phyloP scores from a whole-genome alignment of 2,797 vertebrate genomes.

The Thunnus albacares region DNA sequence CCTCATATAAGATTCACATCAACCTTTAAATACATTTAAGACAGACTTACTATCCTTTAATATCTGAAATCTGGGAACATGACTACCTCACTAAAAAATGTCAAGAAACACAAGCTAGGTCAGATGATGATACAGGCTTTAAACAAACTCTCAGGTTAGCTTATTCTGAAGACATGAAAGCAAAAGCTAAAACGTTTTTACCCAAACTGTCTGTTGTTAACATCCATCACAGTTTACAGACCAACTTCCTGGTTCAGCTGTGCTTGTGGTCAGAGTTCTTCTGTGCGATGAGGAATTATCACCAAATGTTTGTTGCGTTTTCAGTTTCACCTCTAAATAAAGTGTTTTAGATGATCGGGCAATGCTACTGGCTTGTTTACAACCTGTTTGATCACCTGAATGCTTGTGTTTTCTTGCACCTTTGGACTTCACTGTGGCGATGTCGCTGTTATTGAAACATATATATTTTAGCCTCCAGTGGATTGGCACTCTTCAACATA shows the following conservation, averaged over 20 bases:
- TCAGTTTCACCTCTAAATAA: neutral
- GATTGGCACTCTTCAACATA: too few relatives aligned
- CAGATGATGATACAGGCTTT: neutral
- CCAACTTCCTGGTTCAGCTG: neutral
- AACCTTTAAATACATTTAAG: too few relatives aligned
- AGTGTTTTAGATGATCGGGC: neutral
- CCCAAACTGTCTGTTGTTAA: neutral
- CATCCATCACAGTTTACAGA: neutral
- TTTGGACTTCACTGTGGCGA: neutral
- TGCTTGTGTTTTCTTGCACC: conserved; percentile 11
- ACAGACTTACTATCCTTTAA: too few relatives aligned
- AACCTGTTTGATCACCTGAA: neutral
- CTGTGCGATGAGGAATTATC: neutral
- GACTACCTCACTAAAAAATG: neutral
- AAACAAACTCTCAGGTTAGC: neutral
- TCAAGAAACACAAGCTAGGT: too few relatives aligned
- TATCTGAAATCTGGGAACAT: neutral
- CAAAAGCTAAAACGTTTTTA: neutral
- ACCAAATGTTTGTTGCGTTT: neutral
- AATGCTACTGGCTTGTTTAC: neutral
- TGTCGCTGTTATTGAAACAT: neutral
- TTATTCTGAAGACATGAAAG: neutral
- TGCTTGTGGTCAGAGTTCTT: neutral
- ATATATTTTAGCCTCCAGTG: neutral
- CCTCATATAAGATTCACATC: too few relatives aligned